phyloP scores from a whole-genome alignment of 2,888 invertebrate genomes.

The Crioceris asparagi region DNA sequence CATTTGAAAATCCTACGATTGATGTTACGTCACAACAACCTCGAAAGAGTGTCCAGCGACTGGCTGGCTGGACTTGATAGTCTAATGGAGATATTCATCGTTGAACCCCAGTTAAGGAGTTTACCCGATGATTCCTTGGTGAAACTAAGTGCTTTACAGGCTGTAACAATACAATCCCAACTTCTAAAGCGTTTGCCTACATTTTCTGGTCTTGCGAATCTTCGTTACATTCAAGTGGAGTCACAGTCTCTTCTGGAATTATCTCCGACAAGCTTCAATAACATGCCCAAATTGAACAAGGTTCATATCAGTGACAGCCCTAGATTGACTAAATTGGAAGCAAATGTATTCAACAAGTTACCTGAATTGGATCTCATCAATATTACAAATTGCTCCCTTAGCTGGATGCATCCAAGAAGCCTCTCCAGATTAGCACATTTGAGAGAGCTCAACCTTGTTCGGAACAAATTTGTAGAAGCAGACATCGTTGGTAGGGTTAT shows the following conservation, averaged over 20 bases:
- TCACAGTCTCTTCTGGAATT: constrained; percentile 55
- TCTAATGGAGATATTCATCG: constrained; percentile 72
- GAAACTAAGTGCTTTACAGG: constrained; percentile 65
- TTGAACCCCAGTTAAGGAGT: constrained; percentile 70
- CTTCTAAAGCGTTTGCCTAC: constrained; percentile 64
- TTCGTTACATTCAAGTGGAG: constrained; percentile 63
- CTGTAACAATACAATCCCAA: constrained; percentile 71
- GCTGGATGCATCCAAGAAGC: constrained; percentile 68
- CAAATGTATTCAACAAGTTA: constrained; percentile 53
- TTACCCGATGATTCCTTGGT: constrained; percentile 69
- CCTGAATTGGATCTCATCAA: constrained; percentile 59
- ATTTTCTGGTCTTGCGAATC: constrained; percentile 57
- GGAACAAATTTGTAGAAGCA: constrained; percentile 67
- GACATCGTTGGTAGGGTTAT: constrained; percentile 71
- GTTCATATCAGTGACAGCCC: constrained; percentile 62
- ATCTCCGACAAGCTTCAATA: constrained; percentile 57
- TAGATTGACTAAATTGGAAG: constrained; percentile 56
- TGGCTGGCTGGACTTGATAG: constrained; percentile 68
- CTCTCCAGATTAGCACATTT: constrained; percentile 61
- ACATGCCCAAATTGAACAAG: constrained; percentile 62
- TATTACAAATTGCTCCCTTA: constrained; percentile 64
- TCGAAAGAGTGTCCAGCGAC: constrained; percentile 69
- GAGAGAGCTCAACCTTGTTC: constrained; percentile 55
- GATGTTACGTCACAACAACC: constrained; percentile 73
- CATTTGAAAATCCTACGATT: constrained; percentile 63